Evolutionary conservation across 2,113 vertebrate genomes (phyloP).

Genomic region (Syrmaticus mikado): DNA sequence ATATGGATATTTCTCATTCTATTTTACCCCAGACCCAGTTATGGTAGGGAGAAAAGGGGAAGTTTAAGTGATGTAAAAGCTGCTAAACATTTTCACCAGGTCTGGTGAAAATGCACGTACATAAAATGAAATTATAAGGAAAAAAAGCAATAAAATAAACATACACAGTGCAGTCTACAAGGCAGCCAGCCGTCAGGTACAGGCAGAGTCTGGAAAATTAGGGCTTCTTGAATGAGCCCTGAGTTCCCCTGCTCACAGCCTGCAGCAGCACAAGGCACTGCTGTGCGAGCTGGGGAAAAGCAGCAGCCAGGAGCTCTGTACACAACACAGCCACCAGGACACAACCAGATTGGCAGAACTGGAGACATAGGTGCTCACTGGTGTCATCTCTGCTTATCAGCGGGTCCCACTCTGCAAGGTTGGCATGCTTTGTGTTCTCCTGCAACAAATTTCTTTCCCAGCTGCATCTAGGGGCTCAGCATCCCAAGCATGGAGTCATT

Average conservation of each 20-base stretch:
- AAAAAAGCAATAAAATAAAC: rapidly evolving
- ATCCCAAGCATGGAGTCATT: background rate
- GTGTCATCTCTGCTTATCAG: background rate
- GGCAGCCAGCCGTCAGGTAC: background rate
- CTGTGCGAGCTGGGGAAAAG: background rate
- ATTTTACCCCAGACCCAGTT: background rate
- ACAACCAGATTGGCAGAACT: background rate
- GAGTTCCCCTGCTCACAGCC: background rate
- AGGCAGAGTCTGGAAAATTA: background rate
- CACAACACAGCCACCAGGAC: background rate
- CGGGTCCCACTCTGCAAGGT: background rate
- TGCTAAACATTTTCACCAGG: background rate
- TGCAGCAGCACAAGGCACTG: background rate
- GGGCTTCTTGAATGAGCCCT: background rate
- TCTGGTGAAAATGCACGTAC: background rate
- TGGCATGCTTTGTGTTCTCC: rapidly evolving
- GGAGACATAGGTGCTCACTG: background rate
- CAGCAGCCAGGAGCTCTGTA: background rate
- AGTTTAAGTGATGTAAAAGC: background rate
- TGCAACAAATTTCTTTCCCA: background rate
- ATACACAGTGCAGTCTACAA: background rate
- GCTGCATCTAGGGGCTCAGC: background rate
- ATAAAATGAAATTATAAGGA: background rate
- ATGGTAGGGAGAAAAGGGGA: rapidly evolving
- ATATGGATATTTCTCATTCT: background rate